Evolutionary conservation across 2,888 invertebrate species (phyloP), one percentile per base, ranked within the genome.

Genomic region (Crematogaster levior): DNA sequence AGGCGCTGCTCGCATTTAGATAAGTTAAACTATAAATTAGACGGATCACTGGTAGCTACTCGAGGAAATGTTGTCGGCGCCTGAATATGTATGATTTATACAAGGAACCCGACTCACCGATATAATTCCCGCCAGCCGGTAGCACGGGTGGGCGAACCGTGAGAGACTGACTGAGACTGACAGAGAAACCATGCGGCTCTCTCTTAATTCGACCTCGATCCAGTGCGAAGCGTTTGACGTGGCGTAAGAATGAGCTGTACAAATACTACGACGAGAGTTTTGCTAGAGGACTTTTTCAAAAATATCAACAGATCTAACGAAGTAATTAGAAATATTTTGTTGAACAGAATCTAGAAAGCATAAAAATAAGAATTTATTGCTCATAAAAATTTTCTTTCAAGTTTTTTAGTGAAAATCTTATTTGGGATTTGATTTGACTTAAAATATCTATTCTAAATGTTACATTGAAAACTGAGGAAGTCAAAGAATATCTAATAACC

Each of bases 21-120:
- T 94, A 94, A 94, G 93, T 94, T 93, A 91, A 94, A 94, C 93
- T 94, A 94, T 94, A 94, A 94, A 94, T 94, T 94, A 93, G 93
- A 93, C 93, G 93, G 93, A 94, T 94, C 93, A 93, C 93, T 92
- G 92, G 93, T 93, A 92, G 92, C 92, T 93, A 92, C 91, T 93
- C 92, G 91, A 91, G 93, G 92, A 93, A 93, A 93, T 91, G 92
- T 92, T 93, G 93, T 92, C 93, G 89, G 90, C 90, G 92, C 84
- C 91, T 92, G 92, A 93, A 93, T 94, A 93, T 93, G 92, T 91
- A 93, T 93, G 93, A 94, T 93, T 94, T 92, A 93, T 92, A 90
- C 91, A 91, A 91, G 91, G 90, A 91, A 91, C 90, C 89, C 90
- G 84, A 89, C 91, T 90, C 92, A 90, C 92, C 90, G 92, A 92